Evolutionary conservation across 2,888 invertebrate genomes (phyloP), one percentile per base, ranked within the genome.

Genomic region (Norana najaformis): DNA sequence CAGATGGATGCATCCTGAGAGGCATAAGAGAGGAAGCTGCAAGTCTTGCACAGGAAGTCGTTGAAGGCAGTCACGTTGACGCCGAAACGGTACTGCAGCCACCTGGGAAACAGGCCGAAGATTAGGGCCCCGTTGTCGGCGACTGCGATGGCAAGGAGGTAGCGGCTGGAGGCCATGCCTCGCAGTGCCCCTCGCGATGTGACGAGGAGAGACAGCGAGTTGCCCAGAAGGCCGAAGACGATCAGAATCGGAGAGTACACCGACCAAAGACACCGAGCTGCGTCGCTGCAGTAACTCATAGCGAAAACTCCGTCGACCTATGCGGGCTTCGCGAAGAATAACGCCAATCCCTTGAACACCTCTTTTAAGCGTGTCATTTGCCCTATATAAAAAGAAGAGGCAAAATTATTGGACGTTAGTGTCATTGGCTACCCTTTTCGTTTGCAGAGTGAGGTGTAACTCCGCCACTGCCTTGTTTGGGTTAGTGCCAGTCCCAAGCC

Each of bases 61-160:
- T 39, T 39, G 20, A 35, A 47, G 34, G 88, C 38, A n/a, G 37
- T 88, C 6, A 88, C 37, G 88, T 88, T 38, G 34, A 35, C 20
- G 35, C 0, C 6, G 39, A 47, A 41, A n/a, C n/a, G 20, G 35
- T 88, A 38, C 13, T 41, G 39, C 14, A 88, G 39, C 88, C 88
- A 88, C 37, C n/a, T 88, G n/a, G 88, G 88, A 39, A 88, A 3
- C 20, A 88, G 88, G 30, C 88, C 88, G 47, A 88, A 88, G 88
- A 88, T 13, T 18, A 88, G 88, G 35, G 88, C 11, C 6, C 39
- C 41, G 35, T 39, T 88, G 41, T 88, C 88, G 34, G 47, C 39
- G 20, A 39, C 36, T n/a, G 41, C 34, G 23, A 88, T 39, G 34
- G 88, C 47, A 8, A n/a, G 35, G 4, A 88, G 47, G 88, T 88